Conservation (phyloP, 2,797 vertebrate genomes). For the Gambusia yucatana region DNA sequence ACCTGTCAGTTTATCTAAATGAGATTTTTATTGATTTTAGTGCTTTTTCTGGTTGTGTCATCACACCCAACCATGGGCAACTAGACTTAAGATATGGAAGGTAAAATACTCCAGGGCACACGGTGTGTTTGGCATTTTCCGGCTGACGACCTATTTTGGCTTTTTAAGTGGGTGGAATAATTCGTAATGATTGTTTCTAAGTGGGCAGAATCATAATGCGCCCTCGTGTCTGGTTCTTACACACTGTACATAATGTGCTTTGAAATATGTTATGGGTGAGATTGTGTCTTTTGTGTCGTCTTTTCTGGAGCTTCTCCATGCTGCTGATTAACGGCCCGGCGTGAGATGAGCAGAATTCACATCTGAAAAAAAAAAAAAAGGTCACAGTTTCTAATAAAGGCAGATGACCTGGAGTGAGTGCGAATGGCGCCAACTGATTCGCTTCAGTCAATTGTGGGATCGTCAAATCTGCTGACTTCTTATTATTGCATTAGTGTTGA, state of each 20-base stretch:
- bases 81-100: slow-evolving; percentile 60
- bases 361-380: not conserved
- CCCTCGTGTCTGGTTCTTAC: slow-evolving; percentile 12
- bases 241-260: not conserved
- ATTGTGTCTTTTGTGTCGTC: not conserved
- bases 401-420: slow-evolving; percentile 35
- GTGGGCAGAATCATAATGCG: not conserved
- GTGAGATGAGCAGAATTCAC: slow-evolving; percentile 24
- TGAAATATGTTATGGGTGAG: slow-evolving; percentile 12
- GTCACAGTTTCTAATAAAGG: slow-evolving; percentile 37
- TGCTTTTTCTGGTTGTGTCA: slow-evolving; percentile 41
- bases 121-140: slow-evolving; percentile 45
- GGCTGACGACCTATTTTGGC: slow-evolving; percentile 24
- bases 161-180: slow-evolving; percentile 20
- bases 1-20: slow-evolving; percentile 68
- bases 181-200: not conserved
- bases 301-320: not conserved
- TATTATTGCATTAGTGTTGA: not conserved
- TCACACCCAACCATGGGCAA: slow-evolving; percentile 30
- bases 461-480: not conserved
- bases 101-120: slow-evolving; percentile 51
- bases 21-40: slow-evolving; percentile 61
- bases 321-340: not conserved
- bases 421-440: slow-evolving; percentile 21
- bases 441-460: slow-evolving; percentile 25